Evolutionary conservation across 1,140 invertebrate genomes (phyloP).

Genomic region (Tetraneura akinire): DNA sequence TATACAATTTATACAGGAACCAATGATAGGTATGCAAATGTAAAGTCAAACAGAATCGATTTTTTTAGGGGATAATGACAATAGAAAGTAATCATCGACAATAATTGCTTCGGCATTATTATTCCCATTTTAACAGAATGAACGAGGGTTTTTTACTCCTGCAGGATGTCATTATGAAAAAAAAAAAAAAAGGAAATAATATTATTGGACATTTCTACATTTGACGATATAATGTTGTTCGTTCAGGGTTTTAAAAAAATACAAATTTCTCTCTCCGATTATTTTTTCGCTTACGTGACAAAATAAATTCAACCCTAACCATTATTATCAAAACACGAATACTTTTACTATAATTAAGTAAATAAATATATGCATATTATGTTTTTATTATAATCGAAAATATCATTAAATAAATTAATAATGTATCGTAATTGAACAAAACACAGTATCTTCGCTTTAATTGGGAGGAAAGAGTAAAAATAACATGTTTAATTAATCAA

Average conservation of each 20-base stretch:
- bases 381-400: too few species aligned
- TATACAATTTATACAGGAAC: not conserved
- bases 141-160: not conserved
- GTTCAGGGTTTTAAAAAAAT: not conserved
- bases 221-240: not conserved
- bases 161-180: not conserved
- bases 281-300: not conserved
- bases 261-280: not conserved
- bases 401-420: too few species aligned
- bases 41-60: conserved; percentile 6
- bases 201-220: conserved; percentile 22
- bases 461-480: too few species aligned
- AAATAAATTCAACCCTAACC: conserved; percentile 13
- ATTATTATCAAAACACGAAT: not conserved
- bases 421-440: too few species aligned
- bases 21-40: conserved; percentile 4
- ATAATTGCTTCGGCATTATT: conserved; percentile 23
- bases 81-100: conserved; percentile 22
- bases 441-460: too few species aligned
- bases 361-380: too few species aligned
- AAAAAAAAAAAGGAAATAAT: conserved; percentile 2
- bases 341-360: not conserved
- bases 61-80: not conserved
- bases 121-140: not conserved
- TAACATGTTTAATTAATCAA: too few species aligned